Base-by-base conservation (phyloP, 2,888 invertebrate genomes). In the Chrysolina oricalcia region DNA sequence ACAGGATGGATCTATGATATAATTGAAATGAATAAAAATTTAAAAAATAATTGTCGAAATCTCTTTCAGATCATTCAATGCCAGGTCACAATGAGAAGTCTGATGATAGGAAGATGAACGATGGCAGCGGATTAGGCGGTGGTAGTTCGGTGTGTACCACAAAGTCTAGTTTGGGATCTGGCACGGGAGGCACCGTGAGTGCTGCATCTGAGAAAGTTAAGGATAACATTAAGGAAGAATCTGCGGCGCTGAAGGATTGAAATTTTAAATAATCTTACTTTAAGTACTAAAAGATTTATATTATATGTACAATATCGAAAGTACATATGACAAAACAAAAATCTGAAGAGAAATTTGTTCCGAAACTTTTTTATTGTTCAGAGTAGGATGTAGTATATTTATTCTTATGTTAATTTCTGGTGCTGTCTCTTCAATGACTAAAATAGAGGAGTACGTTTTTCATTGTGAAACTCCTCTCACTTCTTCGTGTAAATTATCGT, bases 71-170 rank as follows among this genome's bases (percentile, higher is more conserved):
- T 76, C 85, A 85, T 72, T 81, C 85, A 46, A 80, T 87, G 71
- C 81, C 85, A 74, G 83, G 84, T 65, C 88, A 87, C 81, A 84
- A 80, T 68, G 89, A 89, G 64, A 89, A 89, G 83, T 74, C 82
- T 17, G 88, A 88, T 41, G 88, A 88, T 70, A 75, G 84, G 40
- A 89, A 89, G 82, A 80, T 88, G 66, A 83, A 79, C 43, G 88
- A 88, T 35, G 83, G 78, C 72, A 80, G 76, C 43, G 76, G 82
- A 68, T 77, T 83, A 41, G 78, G 73, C 69, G 83, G 81, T 75
- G 75, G 80, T 50, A 84, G 72, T 77, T 81, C 81, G 40, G 71
- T 81, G 27, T 81, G 75, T 63, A 78, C 72, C 53, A 69, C 77
- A 40, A 78, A 81, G 74, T 67, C 83, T 8, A 77, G 80, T 43